A percentile compares a stretch with the other conserved stretches of the same genome.
Conservation (phyloP, 2,888 invertebrate genomes). For the Sussaba pulchella region DNA sequence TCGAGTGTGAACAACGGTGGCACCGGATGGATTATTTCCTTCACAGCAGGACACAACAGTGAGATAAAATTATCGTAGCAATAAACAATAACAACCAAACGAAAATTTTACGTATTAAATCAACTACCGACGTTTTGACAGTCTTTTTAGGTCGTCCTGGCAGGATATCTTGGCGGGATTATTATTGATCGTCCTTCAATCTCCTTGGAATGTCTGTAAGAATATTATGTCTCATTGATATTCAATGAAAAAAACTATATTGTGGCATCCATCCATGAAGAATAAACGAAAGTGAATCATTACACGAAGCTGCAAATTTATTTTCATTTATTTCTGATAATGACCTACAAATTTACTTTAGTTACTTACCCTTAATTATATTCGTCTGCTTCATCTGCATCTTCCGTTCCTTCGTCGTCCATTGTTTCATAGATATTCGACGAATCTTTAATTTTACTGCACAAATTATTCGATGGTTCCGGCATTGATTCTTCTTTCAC, state of each 20-base stretch:
- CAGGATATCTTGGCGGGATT: not conserved
- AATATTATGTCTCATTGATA: conserved; percentile 13
- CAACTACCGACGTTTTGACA: not conserved
- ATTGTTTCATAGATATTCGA: conserved; percentile 23
- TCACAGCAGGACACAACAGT: conserved; percentile 73
- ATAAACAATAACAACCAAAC: not conserved
- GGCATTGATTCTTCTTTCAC: conserved; percentile 21
- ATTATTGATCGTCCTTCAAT: too few species aligned
- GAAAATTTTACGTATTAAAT: not conserved
- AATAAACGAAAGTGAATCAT: conserved; percentile 11
- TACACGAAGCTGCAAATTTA: not conserved
- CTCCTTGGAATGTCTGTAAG: conserved; percentile 1
- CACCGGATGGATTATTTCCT: conserved; percentile 88
- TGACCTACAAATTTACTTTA: conserved; percentile 10
- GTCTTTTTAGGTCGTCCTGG: not conserved
- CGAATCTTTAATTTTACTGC: conserved; percentile 34
- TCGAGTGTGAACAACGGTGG: conserved; percentile 90
- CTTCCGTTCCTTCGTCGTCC: conserved; percentile 16
- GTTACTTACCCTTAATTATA: conserved; percentile 3
- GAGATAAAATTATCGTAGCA: conserved; percentile 9
- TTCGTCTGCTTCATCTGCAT: conserved; percentile 19
- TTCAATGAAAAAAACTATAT: not conserved
- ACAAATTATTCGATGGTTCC: conserved; percentile 6
- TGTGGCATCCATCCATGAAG: not conserved
- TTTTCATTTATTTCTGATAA: not conserved